phyloP scores from a whole-genome alignment of 2,888 invertebrate species.

The Hirtodrosophila confusa region DNA sequence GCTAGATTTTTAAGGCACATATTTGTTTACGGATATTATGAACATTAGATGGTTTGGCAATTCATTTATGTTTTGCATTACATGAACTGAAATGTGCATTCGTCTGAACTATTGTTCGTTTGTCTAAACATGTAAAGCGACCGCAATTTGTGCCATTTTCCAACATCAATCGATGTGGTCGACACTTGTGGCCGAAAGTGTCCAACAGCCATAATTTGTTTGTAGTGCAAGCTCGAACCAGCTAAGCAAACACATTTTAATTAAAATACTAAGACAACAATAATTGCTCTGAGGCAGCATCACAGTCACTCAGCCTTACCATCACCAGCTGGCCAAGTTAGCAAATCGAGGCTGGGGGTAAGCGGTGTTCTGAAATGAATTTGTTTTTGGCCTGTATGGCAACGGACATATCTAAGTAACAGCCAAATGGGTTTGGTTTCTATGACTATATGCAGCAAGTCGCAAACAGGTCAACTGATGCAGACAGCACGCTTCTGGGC shows the following conservation, averaged over 20 bases:
- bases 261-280: slow-evolving; percentile 78
- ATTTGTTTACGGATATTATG: neutral
- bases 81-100: slow-evolving; percentile 11
- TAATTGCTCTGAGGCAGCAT: slow-evolving; percentile 48
- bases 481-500: slow-evolving; percentile 16
- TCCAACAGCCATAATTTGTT: slow-evolving; percentile 41
- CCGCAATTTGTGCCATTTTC: slow-evolving; percentile 42
- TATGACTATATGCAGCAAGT: slow-evolving; percentile 32
- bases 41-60: neutral
- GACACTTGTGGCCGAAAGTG: slow-evolving; percentile 41
- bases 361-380: slow-evolving; percentile 47
- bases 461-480: slow-evolving; percentile 40
- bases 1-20: too few species aligned
- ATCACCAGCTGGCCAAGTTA: slow-evolving; percentile 24
- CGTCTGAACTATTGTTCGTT: slow-evolving; percentile 16
- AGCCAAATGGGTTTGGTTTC: slow-evolving; percentile 47
- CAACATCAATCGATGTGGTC: slow-evolving; percentile 44
- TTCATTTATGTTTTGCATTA: slow-evolving; percentile 11
- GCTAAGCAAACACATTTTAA: slow-evolving; percentile 70
- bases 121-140: slow-evolving; percentile 22
- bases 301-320: slow-evolving; percentile 9
- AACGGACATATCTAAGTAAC: slow-evolving; percentile 37
- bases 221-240: slow-evolving; percentile 13
- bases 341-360: neutral
- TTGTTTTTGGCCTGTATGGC: slow-evolving; percentile 37